Base-by-base conservation (phyloP, 1,140 invertebrate genomes). In the Cherax quadricarinatus region DNA sequence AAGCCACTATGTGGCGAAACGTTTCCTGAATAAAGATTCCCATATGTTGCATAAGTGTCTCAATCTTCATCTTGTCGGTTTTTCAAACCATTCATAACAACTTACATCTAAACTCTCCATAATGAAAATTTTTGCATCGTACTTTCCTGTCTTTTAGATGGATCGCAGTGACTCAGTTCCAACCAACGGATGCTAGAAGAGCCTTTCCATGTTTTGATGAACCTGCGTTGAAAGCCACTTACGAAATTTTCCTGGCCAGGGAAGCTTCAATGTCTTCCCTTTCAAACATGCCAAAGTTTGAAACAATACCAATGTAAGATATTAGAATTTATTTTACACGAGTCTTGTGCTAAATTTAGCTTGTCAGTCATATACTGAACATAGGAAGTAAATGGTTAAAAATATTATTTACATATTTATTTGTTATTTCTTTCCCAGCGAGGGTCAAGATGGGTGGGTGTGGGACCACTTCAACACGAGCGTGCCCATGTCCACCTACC, bases 181-280 rank as follows among this genome's bases (percentile, higher is more conserved):
- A 99, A 94, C 96, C 98, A 0, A 97, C 97, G 53, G 82, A 84
- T n/a, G 82, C 82, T 4, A 53, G 82, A 24, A 84, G 53, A 30
- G 82, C 82, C 53, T 99, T 99, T 94, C 98, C 98, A 0, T 99
- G 98, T 95, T 99, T 99, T 94, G 99, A 99, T 94, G 99, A 99
- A 94, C 98, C 99, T 0, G 96, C 95, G 7, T 96, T 98, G 94
- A 99, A 99, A 95, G 97, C 98, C 0, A 97, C 96, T 9, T 99
- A 98, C 94, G 95, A 95, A 48, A 96, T 99, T 14, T 96, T 95
- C 16, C 95, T 99, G 48, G 96, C 96, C 1, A 96, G 97, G 92
- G 95, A 96, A 57, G 95, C 96, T 80, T 95, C 96, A 4, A 97
- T 96, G 94, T 96, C 95, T 0, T 96, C 97, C 0, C 95, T 99